Conservation (phyloP, 2,113 vertebrate species). For the Paradoxurus hermaphroditus region DNA sequence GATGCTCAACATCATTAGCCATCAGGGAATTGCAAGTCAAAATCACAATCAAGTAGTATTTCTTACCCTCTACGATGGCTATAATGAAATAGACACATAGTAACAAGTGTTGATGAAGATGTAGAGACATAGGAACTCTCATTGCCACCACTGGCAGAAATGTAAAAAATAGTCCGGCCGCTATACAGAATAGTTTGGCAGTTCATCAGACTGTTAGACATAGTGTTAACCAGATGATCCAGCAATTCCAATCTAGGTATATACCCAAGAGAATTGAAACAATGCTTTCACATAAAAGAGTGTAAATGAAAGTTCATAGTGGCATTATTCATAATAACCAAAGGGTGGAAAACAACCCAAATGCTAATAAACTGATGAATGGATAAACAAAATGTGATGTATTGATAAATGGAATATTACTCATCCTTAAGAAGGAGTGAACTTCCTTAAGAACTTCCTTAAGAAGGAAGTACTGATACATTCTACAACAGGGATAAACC, state of each 20-base stretch:
- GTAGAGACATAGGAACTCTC: not conserved
- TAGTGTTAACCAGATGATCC: not conserved
- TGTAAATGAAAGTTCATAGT: not conserved
- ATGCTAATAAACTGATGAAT: not conserved
- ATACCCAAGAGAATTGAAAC: constrained; percentile 36
- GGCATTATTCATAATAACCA: constrained; percentile 20
- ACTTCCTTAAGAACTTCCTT: too few relatives aligned
- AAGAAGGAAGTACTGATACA: not conserved
- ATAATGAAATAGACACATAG: constrained; percentile 29
- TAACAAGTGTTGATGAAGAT: constrained; percentile 27
- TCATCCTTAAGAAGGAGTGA: not conserved
- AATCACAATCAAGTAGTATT: not conserved
- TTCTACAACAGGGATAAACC: not conserved
- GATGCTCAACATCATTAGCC: not conserved
- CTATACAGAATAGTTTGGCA: constrained; percentile 22
- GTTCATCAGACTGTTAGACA: constrained; percentile 24
- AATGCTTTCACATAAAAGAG: not conserved
- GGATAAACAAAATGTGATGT: constrained; percentile 1
- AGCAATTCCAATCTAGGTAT: constrained; percentile 9
- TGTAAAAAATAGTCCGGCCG: not conserved
- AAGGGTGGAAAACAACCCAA: not conserved
- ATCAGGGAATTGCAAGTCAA: constrained; percentile 15
- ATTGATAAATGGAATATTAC: not conserved
- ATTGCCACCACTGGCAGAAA: not conserved
- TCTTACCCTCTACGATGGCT: not conserved